Evolutionary conservation across 1,140 invertebrate species (phyloP), one percentile per base, ranked within the genome.

Genomic region (Hormaphis cornu): DNA sequence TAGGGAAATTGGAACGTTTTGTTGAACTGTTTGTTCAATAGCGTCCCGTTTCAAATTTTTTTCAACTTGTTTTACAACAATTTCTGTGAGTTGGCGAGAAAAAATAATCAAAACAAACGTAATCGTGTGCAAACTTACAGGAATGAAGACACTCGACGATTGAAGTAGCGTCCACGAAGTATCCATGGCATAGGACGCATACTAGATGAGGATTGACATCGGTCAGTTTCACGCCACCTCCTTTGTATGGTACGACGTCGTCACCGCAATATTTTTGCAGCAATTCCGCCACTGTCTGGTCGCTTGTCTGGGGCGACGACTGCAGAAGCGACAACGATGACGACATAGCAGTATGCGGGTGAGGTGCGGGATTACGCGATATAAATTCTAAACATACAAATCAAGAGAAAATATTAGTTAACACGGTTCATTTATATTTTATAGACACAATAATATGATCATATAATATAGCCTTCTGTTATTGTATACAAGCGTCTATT

Each of bases 111-210:
- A 6, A 33, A 6, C 9, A 33, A 33, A 33, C 4, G 4, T 33
- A 9, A 6, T 33, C 6, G 28, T 52, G 9, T 35, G 26, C n/a
- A 69, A 42, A 85, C 83, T 83, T 83, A 89, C 87, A 90, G 12
- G 89, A 89, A 80, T 92, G 90, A 69, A 91, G 81, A 80, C 90
- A 93, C 80, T 91, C 89, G 54, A 87, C 86, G 71, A 92, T 89
- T 2, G 89, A 90, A 5, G 89, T 91, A 35, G 90, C 89, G 76
- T 93, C 89, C 56, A 92, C 85, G 72, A 88, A 84, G 76, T 92
- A 92, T 54, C 90, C 90, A 66, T 84, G 81, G 77, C 90, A 93
- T 50, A 93, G 80, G 72, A 83, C 82, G 78, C 90, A 93, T 20
- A 84, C 85, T 59, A 93, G 78, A 74, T 88, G 85, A 10, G 84